These are phyloP conservation scores for Tiphia femorata DNA, from an alignment of 2,888 invertebrate genomes.

Conservation along the genomic window DNA sequence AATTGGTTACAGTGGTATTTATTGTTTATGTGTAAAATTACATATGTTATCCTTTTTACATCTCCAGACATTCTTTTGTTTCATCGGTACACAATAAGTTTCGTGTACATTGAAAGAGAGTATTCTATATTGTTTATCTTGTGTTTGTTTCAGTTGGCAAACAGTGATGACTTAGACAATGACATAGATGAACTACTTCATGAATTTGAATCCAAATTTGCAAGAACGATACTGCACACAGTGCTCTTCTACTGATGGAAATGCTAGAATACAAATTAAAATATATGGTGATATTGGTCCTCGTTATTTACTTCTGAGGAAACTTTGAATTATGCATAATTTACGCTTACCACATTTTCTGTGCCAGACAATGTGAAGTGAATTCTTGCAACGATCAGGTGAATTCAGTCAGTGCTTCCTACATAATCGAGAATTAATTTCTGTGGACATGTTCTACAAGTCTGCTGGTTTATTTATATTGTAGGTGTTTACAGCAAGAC, in stretches of 20 bases:
- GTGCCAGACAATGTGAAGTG: conserved; percentile 18
- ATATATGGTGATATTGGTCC: conserved; percentile 21
- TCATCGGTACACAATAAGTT: not conserved
- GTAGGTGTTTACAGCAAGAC: conserved; percentile 8
- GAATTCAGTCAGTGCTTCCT: conserved; percentile 43
- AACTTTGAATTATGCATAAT: conserved; percentile 36
- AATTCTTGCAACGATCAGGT: conserved; percentile 18
- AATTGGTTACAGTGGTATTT: conserved; percentile 89
- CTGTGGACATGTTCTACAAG: conserved; percentile 18
- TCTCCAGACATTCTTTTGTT: not conserved
- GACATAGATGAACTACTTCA: conserved; percentile 97
- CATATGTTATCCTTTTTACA: not conserved
- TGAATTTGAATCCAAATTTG: conserved; percentile 91
- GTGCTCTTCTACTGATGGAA: conserved; percentile 90
- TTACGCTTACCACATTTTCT: conserved; percentile 21
- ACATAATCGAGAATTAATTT: conserved; percentile 29
- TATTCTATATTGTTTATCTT: conserved; percentile 1
- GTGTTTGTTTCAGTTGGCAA: conserved; percentile 77
- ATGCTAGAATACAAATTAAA: not conserved
- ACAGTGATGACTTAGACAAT: conserved; percentile 94
- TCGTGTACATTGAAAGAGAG: not conserved
- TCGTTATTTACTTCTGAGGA: conserved; percentile 33
- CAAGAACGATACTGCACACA: conserved; percentile 90
- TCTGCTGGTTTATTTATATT: conserved; percentile 8
- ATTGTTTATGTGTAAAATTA: not conserved